These are phyloP conservation scores for Gobio gobio DNA, from an alignment of 2,113 vertebrate genomes.

Conservation along the genomic window DNA sequence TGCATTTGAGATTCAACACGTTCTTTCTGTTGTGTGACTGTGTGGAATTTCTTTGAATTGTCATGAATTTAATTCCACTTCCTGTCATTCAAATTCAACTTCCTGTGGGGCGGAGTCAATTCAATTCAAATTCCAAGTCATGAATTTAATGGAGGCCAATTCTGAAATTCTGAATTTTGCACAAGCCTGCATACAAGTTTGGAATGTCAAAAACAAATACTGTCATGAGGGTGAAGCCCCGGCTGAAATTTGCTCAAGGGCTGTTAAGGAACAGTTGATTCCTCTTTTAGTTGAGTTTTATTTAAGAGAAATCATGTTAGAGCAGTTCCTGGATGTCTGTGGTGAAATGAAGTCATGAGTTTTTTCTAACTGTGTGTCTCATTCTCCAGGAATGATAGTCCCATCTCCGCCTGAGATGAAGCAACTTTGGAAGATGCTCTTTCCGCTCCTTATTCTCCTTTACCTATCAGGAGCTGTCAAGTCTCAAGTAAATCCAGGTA, in stretches of 20 bases:
- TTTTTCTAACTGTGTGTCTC: constrained; percentile 9
- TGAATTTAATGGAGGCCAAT: too few relatives aligned
- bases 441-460: constrained; percentile 78
- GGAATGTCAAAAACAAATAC: neutral
- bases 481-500: constrained; percentile 93
- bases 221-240: neutral
- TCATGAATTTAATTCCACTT: too few relatives aligned
- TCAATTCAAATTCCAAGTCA: too few relatives aligned
- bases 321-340: constrained; percentile 13
- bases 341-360: constrained; percentile 12
- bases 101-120: too few relatives aligned
- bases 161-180: too few relatives aligned
- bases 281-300: neutral
- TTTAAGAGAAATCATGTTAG: constrained; percentile 4
- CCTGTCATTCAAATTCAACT: too few relatives aligned
- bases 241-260: neutral
- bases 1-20: too few relatives aligned
- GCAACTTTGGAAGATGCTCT: constrained; percentile 67
- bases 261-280: neutral
- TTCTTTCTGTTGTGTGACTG: too few relatives aligned
- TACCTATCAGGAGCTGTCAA: constrained; percentile 64
- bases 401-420: constrained; percentile 71
- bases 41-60: too few relatives aligned
- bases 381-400: constrained; percentile 64
- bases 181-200: neutral